phyloP scores from a whole-genome alignment of 2,797 vertebrate genomes.

The Ataeniobius toweri region DNA sequence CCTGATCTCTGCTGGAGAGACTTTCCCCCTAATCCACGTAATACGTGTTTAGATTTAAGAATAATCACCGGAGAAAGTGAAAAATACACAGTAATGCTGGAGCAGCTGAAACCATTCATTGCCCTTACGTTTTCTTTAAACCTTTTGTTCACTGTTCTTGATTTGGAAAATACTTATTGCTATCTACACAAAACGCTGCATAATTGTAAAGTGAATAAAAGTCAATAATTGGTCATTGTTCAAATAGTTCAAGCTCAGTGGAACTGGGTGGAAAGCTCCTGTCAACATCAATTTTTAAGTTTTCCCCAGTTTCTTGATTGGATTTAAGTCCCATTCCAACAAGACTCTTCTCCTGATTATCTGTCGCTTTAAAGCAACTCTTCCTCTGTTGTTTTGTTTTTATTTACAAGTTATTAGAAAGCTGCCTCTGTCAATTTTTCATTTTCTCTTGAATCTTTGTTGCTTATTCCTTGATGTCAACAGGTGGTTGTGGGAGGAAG shows the following conservation, averaged over 20 bases:
- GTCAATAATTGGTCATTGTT: no score
- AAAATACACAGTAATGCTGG: background rate
- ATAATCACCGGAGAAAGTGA: background rate
- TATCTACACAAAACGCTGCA: no score
- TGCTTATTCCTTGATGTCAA: background rate
- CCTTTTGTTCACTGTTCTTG: no score
- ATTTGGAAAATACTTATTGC: no score
- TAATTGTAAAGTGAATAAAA: no score
- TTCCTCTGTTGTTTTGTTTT: background rate
- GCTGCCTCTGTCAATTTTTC: background rate
- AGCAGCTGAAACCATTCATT: background rate
- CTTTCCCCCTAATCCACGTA: constrained; percentile 40
- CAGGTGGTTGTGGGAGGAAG: background rate
- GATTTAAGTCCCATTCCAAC: background rate
- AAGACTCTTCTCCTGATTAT: background rate
- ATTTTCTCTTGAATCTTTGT: background rate
- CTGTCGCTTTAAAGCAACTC: background rate
- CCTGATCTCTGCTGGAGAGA: constrained; percentile 1
- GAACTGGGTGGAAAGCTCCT: no score
- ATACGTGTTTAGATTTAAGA: constrained; percentile 36
- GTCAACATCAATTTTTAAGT: no score
- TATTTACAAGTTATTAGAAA: background rate
- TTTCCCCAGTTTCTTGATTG: no score
- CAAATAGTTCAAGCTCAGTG: no score
- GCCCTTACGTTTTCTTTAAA: background rate